Conservation (phyloP, 1,140 invertebrate genomes). For the Ctenoplectra terminalis region DNA sequence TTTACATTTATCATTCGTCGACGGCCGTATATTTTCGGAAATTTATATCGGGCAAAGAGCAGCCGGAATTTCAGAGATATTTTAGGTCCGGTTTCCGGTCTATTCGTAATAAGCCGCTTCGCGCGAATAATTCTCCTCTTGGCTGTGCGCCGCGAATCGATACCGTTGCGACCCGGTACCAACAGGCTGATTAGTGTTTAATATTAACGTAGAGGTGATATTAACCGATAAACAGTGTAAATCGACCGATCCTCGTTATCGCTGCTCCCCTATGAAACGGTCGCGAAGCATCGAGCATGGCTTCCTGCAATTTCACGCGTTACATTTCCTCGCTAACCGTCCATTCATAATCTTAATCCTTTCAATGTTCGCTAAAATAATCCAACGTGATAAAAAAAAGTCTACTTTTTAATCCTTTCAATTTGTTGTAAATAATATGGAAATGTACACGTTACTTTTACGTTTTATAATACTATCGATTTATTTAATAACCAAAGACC, state of each 20-base stretch:
- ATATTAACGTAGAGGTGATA: conserved; percentile 58
- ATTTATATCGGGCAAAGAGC: conserved; percentile 12
- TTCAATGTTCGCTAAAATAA: background rate
- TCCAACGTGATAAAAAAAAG: too few relatives aligned
- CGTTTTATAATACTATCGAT: too few relatives aligned
- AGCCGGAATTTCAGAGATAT: conserved; percentile 37
- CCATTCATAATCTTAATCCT: background rate
- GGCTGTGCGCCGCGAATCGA: background rate
- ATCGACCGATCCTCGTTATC: conserved; percentile 24
- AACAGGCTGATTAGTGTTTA: conserved; percentile 34
- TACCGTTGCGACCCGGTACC: background rate
- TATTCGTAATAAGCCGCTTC: conserved; percentile 36
- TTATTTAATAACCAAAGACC: too few relatives aligned
- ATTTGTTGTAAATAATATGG: too few relatives aligned
- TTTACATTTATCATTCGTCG: conserved; percentile 38
- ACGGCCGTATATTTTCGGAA: conserved; percentile 11
- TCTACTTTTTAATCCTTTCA: too few relatives aligned
- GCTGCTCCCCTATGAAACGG: background rate
- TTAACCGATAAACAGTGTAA: conserved; percentile 52
- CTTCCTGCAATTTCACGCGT: background rate
- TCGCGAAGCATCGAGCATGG: background rate
- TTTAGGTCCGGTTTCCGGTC: conserved; percentile 24
- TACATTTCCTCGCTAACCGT: too few relatives aligned
- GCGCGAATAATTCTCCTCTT: conserved; percentile 46
- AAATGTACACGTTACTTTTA: too few relatives aligned